phyloP scores from a whole-genome alignment of 2,888 invertebrate species.

The Brachycybe producta region DNA sequence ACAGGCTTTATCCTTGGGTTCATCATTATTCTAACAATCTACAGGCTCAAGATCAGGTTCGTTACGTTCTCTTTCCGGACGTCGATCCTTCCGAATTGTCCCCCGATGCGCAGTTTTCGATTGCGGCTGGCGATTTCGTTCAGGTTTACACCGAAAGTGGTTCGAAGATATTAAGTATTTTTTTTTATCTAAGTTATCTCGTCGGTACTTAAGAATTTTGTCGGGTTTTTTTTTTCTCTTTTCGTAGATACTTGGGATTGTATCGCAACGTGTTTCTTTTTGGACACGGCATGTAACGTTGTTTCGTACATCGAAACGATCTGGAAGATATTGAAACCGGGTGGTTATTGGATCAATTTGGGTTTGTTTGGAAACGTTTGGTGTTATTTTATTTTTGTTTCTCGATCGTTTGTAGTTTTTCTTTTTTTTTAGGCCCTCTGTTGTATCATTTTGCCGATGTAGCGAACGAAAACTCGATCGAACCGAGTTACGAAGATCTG shows the following conservation, averaged over 20 bases:
- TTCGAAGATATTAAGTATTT: slow-evolving; percentile 21
- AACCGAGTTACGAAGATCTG: slow-evolving; percentile 78
- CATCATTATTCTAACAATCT: slow-evolving; percentile 88
- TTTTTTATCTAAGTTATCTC: background rate
- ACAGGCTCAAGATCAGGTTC: slow-evolving; percentile 63
- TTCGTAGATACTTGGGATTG: slow-evolving; percentile 64
- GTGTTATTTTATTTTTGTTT: background rate
- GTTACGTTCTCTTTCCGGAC: slow-evolving; percentile 72
- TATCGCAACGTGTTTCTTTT: slow-evolving; percentile 93
- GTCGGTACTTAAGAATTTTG: background rate
- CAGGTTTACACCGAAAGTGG: slow-evolving; percentile 50
- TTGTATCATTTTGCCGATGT: slow-evolving; percentile 77
- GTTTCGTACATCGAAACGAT: slow-evolving; percentile 89
- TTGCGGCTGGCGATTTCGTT: slow-evolving; percentile 93
- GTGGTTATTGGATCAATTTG: slow-evolving; percentile 73
- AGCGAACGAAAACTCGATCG: slow-evolving; percentile 74
- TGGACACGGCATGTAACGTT: slow-evolving; percentile 95
- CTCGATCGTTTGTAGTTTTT: background rate
- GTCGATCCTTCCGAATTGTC: slow-evolving; percentile 58
- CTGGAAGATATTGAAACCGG: slow-evolving; percentile 74
- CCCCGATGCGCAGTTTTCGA: slow-evolving; percentile 61
- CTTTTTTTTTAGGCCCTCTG: slow-evolving; percentile 50
- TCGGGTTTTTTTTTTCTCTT: background rate
- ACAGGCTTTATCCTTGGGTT: slow-evolving; percentile 83
- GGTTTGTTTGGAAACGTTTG: slow-evolving; percentile 31